Conservation (phyloP, 2,113 vertebrate species). For the Engraulis encrasicolus region DNA sequence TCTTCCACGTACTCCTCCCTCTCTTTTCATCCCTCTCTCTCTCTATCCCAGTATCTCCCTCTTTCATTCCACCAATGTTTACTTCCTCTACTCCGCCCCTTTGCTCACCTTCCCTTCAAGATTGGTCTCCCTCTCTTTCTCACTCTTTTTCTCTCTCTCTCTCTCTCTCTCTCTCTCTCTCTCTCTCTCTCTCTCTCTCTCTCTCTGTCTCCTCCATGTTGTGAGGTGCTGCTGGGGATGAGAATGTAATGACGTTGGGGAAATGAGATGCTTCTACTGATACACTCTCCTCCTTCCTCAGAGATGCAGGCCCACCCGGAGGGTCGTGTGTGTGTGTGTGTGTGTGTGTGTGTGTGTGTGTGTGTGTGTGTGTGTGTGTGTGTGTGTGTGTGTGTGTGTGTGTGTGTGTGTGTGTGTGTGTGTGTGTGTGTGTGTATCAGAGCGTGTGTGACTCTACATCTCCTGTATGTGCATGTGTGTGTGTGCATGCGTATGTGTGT, state of each 20-base stretch:
- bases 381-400: too few relatives aligned
- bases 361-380: not conserved
- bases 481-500: not conserved
- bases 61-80: conserved; percentile 23
- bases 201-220: too few relatives aligned
- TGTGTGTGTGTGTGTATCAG: too few relatives aligned
- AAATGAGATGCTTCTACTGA: conserved; percentile 3
- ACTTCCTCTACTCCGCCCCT: not conserved
- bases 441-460: too few relatives aligned
- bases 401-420: too few relatives aligned
- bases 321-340: not conserved
- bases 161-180: too few relatives aligned
- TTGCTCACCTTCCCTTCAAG: not conserved
- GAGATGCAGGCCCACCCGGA: not conserved
- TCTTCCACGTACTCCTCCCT: conserved; percentile 23
- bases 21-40: conserved; percentile 30
- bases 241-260: not conserved
- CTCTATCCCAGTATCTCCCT: conserved; percentile 7
- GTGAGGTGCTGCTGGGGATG: not conserved
- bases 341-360: conserved; percentile 12
- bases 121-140: not conserved
- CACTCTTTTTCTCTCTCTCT: too few relatives aligned
- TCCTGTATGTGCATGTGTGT: too few relatives aligned
- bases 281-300: not conserved
- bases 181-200: too few relatives aligned